These are phyloP conservation scores for Apostichopus leukothele DNA, from an alignment of 53 echinoderm and acorn worm genomes.

Conservation along the genomic window DNA sequence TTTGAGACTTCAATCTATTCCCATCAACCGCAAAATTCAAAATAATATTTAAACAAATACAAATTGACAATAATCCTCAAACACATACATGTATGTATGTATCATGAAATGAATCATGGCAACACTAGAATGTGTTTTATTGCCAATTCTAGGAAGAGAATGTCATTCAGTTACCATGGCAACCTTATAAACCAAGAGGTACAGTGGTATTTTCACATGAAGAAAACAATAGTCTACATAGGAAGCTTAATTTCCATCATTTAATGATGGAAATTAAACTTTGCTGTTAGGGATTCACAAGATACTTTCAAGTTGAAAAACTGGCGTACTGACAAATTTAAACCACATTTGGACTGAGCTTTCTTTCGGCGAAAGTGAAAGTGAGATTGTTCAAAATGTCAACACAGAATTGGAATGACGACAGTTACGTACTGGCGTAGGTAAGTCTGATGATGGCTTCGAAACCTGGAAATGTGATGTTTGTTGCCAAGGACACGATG, in stretches of 20 bases:
- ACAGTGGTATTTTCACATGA: background rate
- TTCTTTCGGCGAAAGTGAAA: too few species aligned
- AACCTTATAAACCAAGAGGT: background rate
- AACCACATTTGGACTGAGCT: too few species aligned
- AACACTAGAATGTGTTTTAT: background rate
- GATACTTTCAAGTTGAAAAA: too few species aligned
- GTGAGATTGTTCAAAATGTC: too few species aligned
- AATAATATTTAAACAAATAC: background rate
- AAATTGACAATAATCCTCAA: background rate
- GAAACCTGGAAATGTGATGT: too few species aligned
- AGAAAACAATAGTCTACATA: background rate
- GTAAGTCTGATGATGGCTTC: too few species aligned
- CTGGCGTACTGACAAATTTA: too few species aligned
- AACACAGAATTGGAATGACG: too few species aligned
- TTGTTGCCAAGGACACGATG: too few species aligned
- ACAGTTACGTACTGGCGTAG: too few species aligned
- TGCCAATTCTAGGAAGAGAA: background rate
- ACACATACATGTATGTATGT: background rate
- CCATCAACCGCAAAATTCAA: background rate
- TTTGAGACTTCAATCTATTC: background rate
- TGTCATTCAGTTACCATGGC: background rate
- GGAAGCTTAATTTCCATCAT: background rate
- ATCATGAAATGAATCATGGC: background rate
- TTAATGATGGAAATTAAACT: too few species aligned
- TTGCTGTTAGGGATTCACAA: too few species aligned